Evolutionary conservation across 2,888 invertebrate species (phyloP), one percentile per base, ranked within the genome.

Genomic region (Dasysyrphus albostriatus): DNA sequence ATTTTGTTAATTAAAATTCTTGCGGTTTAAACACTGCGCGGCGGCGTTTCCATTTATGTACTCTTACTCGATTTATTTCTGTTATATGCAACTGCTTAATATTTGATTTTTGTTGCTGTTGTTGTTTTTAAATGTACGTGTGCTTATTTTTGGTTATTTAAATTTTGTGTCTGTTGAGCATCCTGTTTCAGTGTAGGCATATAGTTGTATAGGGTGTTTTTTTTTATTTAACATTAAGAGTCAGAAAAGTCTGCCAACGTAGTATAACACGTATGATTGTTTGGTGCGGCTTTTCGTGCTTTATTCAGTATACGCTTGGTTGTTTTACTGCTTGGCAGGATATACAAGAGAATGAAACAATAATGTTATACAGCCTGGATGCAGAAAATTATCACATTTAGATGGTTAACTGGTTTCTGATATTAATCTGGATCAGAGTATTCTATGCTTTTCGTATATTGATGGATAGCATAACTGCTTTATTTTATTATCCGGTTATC

Each of bases 151-250:
- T 34, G 4, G 3, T 58, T 34, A 16, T 58, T 58, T 34, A 4
- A 32, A 58, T 54, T 34, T 58, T 58, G n/a, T 32, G 32, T 58
- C 58, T 58, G 34, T 58, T 34, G n/a, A 58, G 5, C n/a, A 34
- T 58, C 34, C 34, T 56, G 7, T n/a, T 56, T 6, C 29, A 29
- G 4, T 7, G n/a, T n/a, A 29, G 2, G 12, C 5, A 10, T 10
- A 24, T 12, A 6, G 5, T 24, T 51, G 51, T 49, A 19, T 0
- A 6, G 2, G 5, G 1, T 24, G 7, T 49, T 34, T 32, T 56
- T n/a, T 58, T 58, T 54, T 29, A 5, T 34, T 58, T 37, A 32
- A 58, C 34, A 34, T 59, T 37, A 59, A 37, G 34, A 59, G 34
- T 34, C 34, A 12, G 37, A 19, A 34, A 16, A 54, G 54, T 29